phyloP scores from a whole-genome alignment of 2,888 invertebrate species.

The Piscicola geometra region DNA sequence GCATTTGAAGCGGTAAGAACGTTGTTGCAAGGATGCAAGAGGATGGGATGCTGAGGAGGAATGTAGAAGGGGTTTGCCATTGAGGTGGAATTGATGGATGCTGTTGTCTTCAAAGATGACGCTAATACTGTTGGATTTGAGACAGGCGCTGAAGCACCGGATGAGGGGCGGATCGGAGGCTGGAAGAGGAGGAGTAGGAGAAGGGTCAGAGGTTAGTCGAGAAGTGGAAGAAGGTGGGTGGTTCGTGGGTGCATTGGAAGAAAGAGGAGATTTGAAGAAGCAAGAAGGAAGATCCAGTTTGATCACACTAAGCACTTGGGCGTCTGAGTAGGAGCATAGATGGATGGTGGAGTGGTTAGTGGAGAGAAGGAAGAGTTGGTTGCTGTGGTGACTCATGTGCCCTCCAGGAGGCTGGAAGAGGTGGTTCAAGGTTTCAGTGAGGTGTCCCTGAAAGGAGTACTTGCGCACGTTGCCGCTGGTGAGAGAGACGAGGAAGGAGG shows the following conservation, averaged over 20 bases:
- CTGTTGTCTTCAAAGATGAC: background rate
- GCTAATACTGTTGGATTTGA: background rate
- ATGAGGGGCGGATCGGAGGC: background rate
- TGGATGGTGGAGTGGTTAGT: background rate
- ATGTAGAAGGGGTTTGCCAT: background rate
- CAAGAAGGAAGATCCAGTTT: background rate
- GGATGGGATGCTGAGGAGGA: background rate
- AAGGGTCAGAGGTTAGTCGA: background rate
- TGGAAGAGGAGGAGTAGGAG: background rate
- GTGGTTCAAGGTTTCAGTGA: background rate
- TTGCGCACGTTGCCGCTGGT: background rate
- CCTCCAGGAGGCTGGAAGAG: background rate
- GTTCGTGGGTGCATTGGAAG: background rate
- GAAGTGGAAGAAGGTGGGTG: slow-evolving; percentile 1
- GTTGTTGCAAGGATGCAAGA: background rate
- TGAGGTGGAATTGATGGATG: background rate
- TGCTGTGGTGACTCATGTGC: background rate
- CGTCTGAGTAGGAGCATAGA: background rate
- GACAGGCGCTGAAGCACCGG: background rate
- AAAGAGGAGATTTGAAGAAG: background rate
- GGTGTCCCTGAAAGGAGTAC: background rate
- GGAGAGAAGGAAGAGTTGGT: background rate
- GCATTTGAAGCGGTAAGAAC: background rate
- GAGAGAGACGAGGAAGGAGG: background rate
- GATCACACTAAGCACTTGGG: background rate